Evolutionary conservation across 92 coral and sea anemone genomes (phyloP), one percentile per base, ranked within the genome.

Genomic region (Zoanthus solanderi): DNA sequence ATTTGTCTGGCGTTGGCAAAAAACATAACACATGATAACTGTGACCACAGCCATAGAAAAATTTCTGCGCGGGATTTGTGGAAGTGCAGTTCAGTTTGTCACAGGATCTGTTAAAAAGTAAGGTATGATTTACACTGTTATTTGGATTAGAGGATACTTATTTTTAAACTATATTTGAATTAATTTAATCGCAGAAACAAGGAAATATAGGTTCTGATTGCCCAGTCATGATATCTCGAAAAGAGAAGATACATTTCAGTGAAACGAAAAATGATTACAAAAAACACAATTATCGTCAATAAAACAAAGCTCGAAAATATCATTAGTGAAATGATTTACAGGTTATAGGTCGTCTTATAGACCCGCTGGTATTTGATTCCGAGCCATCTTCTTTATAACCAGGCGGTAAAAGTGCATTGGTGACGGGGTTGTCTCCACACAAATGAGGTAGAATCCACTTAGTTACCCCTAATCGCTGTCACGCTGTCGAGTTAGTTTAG

Each of bases 11-110:
- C 66, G 71, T 89, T 68, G 57, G 75, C 71, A 79, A 50, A 13
- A 90, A 76, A 57, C 90, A 87, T n/a, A 15, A 29, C 0, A 68
- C 11, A 68, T 90, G 83, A 61, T 56, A 90, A 3, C 87, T 78
- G 67, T 81, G 90, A 2, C 84, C 87, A 77, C 90, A 87, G 45
- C 90, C 90, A 0, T 87, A 71, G 47, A 80, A 76, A 37, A 87
- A 34, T 44, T 60, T 82, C 87, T 87, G 83, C 31, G 48, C 54
- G 15, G 58, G 79, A 45, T 13, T 53, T 46, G 47, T 29, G 18
- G 79, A 75, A 50, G 58, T 75, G 31, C 61, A 75, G 9, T 53
- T 53, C 18, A 23, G 53, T 52, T 46, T 4, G 78, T 74, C 78
- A 75, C 79, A 76, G 15, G 65, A 57, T 76, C 80, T 76, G 66